These are phyloP conservation scores for Esperia sulphurella DNA, from an alignment of 2,888 invertebrate genomes.

Conservation along the genomic window DNA sequence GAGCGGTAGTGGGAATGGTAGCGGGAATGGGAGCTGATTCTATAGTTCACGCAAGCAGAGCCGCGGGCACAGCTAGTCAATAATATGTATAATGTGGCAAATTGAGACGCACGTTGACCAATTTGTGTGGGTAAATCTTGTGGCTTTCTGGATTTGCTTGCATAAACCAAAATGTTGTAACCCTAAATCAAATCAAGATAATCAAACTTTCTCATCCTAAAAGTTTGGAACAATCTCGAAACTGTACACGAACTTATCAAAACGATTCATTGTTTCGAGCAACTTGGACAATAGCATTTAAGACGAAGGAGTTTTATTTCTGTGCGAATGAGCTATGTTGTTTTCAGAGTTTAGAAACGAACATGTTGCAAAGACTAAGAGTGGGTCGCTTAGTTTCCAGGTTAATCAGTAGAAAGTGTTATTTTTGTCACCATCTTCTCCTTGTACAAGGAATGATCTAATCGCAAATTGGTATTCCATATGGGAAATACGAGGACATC, in stretches of 20 bases:
- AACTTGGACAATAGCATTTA: constrained; percentile 50
- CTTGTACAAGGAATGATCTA: too few relatives aligned
- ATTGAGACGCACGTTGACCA: neutral
- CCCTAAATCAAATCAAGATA: constrained; percentile 18
- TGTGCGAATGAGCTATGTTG: constrained; percentile 46
- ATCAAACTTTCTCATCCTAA: constrained; percentile 24
- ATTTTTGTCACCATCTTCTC: too few relatives aligned
- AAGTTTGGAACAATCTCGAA: constrained; percentile 34
- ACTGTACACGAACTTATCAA: constrained; percentile 41
- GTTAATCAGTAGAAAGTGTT: too few relatives aligned
- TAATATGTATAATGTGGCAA: too few relatives aligned
- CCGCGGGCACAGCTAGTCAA: too few relatives aligned
- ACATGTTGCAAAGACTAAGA: neutral
- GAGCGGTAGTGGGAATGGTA: too few relatives aligned
- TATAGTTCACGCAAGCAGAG: too few relatives aligned
- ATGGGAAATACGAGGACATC: too few relatives aligned
- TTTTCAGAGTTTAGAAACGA: constrained; percentile 13
- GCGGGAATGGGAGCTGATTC: too few relatives aligned
- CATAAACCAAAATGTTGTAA: neutral
- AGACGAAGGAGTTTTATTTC: constrained; percentile 51
- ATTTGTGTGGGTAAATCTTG: neutral
- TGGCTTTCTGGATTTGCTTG: neutral
- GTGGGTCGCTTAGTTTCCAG: neutral
- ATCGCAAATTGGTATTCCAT: too few relatives aligned
- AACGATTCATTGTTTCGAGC: constrained; percentile 45